phyloP scores from a whole-genome alignment of 2,113 vertebrate species.

The Macrotus californicus region DNA sequence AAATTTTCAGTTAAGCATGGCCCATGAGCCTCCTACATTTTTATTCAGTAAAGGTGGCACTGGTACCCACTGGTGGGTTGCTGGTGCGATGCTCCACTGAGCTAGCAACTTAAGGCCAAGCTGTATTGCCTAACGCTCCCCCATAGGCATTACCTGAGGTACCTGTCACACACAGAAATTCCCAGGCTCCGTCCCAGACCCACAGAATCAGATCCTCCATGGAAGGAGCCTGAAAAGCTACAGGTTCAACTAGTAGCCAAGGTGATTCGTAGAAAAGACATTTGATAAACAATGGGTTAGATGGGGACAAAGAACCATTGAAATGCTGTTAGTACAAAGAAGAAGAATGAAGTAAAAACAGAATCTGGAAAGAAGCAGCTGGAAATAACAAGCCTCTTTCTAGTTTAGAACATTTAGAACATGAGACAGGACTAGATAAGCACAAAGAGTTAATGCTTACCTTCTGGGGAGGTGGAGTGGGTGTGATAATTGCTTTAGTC shows the following conservation, averaged over 20 bases:
- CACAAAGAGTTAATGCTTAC: neutral
- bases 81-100: neutral
- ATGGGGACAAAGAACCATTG: neutral
- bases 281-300: neutral
- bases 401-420: neutral
- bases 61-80: rapidly evolving
- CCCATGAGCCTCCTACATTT: neutral
- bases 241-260: neutral
- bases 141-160: neutral
- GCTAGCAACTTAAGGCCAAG: neutral
- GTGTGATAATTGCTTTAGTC: neutral
- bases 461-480: neutral
- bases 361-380: neutral
- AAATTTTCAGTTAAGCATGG: neutral
- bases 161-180: neutral
- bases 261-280: neutral
- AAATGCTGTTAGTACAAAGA: neutral
- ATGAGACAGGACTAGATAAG: neutral
- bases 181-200: neutral
- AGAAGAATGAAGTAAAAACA: neutral
- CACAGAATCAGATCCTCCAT: neutral
- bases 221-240: neutral
- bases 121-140: neutral
- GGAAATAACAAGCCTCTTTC: neutral
- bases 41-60: neutral